A percentile compares a stretch with the other conserved stretches of the same genome.
Evolutionary conservation across 2,797 vertebrate species (phyloP).

Genomic region (Myripristis jacobus): DNA sequence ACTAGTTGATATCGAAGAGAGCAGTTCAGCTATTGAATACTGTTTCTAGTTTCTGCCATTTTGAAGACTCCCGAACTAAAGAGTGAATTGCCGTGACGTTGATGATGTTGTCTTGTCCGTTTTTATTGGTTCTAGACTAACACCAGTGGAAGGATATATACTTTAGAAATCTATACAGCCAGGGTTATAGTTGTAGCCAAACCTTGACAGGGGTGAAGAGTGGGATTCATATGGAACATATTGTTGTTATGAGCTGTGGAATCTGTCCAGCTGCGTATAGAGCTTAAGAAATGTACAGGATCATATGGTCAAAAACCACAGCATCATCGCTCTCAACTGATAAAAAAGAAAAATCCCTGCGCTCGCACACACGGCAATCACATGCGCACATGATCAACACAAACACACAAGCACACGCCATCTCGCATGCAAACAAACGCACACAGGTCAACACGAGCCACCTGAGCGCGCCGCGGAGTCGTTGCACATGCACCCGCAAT

Average conservation of each 20-base stretch:
- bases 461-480: slow-evolving; percentile 34
- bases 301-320: slow-evolving; percentile 65
- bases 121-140: slow-evolving; percentile 58
- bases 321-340: slow-evolving; percentile 48
- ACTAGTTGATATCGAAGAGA: slow-evolving; percentile 18
- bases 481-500: slow-evolving; percentile 63
- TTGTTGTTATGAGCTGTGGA: slow-evolving; percentile 77
- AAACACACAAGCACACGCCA: slow-evolving; percentile 13
- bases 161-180: slow-evolving; percentile 58
- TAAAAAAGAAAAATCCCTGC: slow-evolving; percentile 44
- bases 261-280: slow-evolving; percentile 71
- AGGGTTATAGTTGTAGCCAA: slow-evolving; percentile 51
- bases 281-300: slow-evolving; percentile 62
- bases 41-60: too few species aligned
- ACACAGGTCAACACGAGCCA: slow-evolving; percentile 47
- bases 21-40: slow-evolving; percentile 6
- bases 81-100: slow-evolving; percentile 42
- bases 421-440: slow-evolving; percentile 62
- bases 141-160: slow-evolving; percentile 57
- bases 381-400: not conserved
- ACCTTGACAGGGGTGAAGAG: slow-evolving; percentile 63
- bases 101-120: slow-evolving; percentile 60
- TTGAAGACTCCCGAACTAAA: too few species aligned
- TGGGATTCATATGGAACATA: slow-evolving; percentile 76
- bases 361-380: slow-evolving; percentile 6